Evolutionary conservation across 2,888 invertebrate genomes (phyloP).

Genomic region (Plutella xylostella): DNA sequence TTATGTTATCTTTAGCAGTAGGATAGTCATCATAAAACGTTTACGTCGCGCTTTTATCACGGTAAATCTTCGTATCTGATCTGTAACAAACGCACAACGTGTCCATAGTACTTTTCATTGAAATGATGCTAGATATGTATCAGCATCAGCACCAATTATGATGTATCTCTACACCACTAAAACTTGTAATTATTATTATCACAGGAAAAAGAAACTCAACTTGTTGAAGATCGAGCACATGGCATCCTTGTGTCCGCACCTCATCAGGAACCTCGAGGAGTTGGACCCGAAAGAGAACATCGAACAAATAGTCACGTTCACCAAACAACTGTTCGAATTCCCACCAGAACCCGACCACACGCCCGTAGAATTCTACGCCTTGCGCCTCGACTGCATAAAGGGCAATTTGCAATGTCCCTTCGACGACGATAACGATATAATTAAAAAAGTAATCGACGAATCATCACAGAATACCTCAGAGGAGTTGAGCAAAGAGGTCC

Average conservation of each 20-base stretch:
- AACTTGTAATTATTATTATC: constrained; percentile 14
- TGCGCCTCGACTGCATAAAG: constrained; percentile 28
- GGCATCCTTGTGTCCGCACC: constrained; percentile 28
- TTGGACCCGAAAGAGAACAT: constrained; percentile 12
- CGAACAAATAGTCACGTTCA: constrained; percentile 19
- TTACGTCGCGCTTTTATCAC: no score
- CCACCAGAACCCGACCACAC: background rate
- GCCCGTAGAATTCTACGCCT: constrained; percentile 22
- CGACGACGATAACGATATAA: constrained; percentile 26
- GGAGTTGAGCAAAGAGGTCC: constrained; percentile 24
- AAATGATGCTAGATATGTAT: no score
- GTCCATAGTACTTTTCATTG: no score
- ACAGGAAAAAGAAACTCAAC: constrained; percentile 26
- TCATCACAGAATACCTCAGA: constrained; percentile 8
- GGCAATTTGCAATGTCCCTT: constrained; percentile 33
- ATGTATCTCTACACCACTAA: background rate
- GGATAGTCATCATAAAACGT: no score
- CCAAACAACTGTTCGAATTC: constrained; percentile 16
- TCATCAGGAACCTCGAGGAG: constrained; percentile 19
- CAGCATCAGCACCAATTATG: no score
- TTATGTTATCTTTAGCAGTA: no score
- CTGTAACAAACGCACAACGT: no score
- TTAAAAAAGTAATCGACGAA: constrained; percentile 20
- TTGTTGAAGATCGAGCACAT: constrained; percentile 28
- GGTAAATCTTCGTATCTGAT: no score